Conservation (phyloP, 1,140 invertebrate genomes). For the Leguminivora glycinivorella region DNA sequence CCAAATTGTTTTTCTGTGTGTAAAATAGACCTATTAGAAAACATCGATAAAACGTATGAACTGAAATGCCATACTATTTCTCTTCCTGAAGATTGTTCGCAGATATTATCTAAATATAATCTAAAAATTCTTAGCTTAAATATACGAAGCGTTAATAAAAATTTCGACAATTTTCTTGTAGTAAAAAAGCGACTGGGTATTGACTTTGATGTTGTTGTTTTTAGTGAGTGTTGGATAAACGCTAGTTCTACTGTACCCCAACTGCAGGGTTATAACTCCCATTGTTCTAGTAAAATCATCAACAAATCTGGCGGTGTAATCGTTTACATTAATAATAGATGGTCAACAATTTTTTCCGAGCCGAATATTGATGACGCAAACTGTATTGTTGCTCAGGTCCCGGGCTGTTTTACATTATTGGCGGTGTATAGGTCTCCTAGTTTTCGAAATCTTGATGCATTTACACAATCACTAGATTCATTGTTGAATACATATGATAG, state of each 20-base stretch:
- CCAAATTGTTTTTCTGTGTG: background rate
- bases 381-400: background rate
- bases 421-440: slow-evolving; percentile 14
- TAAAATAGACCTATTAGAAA: too few relatives aligned
- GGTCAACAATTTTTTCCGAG: slow-evolving; percentile 16
- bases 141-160: slow-evolving; percentile 12
- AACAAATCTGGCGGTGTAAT: too few relatives aligned
- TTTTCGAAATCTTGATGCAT: background rate
- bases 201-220: too few relatives aligned
- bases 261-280: slow-evolving; percentile 6
- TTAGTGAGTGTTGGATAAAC: too few relatives aligned
- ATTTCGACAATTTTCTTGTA: too few relatives aligned
- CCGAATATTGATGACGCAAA: slow-evolving; percentile 12
- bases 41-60: too few relatives aligned
- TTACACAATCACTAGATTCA: background rate
- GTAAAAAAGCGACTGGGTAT: too few relatives aligned
- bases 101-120: slow-evolving; percentile 14
- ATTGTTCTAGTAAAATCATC: background rate
- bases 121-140: slow-evolving; percentile 8
- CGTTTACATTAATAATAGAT: slow-evolving; percentile 17
- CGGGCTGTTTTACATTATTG: background rate
- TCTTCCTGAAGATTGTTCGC: background rate
- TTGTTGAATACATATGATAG: background rate
- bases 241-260: background rate
- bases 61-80: too few relatives aligned